Base-by-base conservation (phyloP, 64 coral and sea anemone genomes). In the Cladopsammia gracilis region DNA sequence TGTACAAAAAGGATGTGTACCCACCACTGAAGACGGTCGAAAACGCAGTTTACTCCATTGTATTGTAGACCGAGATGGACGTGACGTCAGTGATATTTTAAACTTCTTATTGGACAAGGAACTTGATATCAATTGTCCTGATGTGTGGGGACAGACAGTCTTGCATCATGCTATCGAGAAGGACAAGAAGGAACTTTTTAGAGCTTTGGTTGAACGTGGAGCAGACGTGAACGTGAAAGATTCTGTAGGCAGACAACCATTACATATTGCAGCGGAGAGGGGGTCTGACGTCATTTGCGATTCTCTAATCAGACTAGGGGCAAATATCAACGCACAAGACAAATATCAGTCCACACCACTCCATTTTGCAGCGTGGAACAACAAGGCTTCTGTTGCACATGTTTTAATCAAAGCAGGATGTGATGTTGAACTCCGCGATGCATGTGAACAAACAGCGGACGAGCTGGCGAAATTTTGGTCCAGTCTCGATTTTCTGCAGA, bases 161-260 rank as follows among this genome's bases (percentile, higher is more conserved):
- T 72, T 90, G 62, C 89, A 90, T 80, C 22, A 20, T 70, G 89
- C 89, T 53, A 64, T 82, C 54, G 75, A 90, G 75, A 90, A 90
- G 76, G 76, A 90, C 44, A 90, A 81, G 8, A 78, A 34, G 46
- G 10, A 52, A 53, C 77, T 70, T 82, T 73, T 58, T 52, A 54
- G 70, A 81, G 65, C 77, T 52, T 69, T 90, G 64, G 77, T 90
- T 56, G 66, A 90, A 57, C 48, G 47, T 56, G 89, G 89, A 34
- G 89, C 76, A 24, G 89, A 90, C 51, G 64, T 90, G 47, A 90
- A 57, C 60, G 23, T 26, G 49, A 80, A 25, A 22, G 89, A 90
- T 58, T 54, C 64, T 1, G 22, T 65, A 18, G 77, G 76, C 53
- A 82, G 62, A 70, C 52, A 77, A 70, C 75, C 75, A 46, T 68